Conservation (phyloP, 2,888 invertebrate species). For the Polyommatus iphigenia region DNA sequence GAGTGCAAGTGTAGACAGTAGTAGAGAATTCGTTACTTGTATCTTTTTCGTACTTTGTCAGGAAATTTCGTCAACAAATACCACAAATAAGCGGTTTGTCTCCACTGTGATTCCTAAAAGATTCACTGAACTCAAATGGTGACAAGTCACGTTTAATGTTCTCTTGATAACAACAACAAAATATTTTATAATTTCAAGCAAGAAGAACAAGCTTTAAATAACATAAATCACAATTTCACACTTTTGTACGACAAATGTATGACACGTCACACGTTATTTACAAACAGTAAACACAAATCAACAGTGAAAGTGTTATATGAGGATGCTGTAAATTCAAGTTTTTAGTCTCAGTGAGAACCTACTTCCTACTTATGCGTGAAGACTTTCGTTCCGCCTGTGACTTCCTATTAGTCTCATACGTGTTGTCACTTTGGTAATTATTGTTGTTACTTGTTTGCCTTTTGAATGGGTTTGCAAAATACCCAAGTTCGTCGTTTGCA, state of each 20-base stretch:
- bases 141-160: neutral
- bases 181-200: too few species aligned
- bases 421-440: neutral
- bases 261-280: neutral
- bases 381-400: constrained; percentile 26
- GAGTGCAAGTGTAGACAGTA: neutral
- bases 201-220: neutral
- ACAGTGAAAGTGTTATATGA: constrained; percentile 47
- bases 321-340: constrained; percentile 51
- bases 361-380: constrained; percentile 12
- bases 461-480: neutral
- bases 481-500: neutral
- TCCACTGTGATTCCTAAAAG: neutral
- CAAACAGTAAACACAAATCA: neutral
- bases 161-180: too few species aligned
- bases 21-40: neutral
- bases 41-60: neutral
- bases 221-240: neutral
- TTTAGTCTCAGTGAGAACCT: constrained; percentile 11
- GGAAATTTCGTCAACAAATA: neutral
- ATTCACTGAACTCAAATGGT: neutral
- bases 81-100: neutral
- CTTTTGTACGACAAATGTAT: neutral
- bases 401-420: constrained; percentile 22
- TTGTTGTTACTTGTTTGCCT: neutral